Evolutionary conservation across 53 echinoderm and acorn worm species (phyloP), one percentile per base, ranked within the genome.

Genomic region (Astropecten irregularis): DNA sequence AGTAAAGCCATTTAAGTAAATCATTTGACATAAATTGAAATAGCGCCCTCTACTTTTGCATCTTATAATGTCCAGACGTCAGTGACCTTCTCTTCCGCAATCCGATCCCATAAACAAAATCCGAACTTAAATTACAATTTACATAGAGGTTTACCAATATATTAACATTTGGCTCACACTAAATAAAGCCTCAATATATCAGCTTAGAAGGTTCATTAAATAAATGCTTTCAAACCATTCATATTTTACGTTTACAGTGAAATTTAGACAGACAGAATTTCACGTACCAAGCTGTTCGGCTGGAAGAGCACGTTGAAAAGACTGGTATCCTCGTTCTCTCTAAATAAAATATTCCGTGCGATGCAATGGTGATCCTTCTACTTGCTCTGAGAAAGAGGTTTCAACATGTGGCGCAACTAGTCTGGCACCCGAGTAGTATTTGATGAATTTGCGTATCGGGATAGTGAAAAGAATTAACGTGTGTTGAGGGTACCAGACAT

Each of bases 251-350:
- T 14, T 35, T 68, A 25, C 16, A 26, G 23, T 10, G 20, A 20
- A 25, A 4, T 21, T 68, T 66, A 21, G 26, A 63, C 35, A 15
- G 38, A 20, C 39, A 66, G 21, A 66, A 66, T 4, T 18, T 66
- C 38, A 66, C 66, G 38, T 40, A 18, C 23, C 3, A 32, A 4
- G 22, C 16, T 1, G 34, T 7, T 5, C 19, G 32, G 18, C 46
- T 2, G 46, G 2, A 11, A 13, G 68, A 30, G 0, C 66, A 66
- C 66, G 66, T 66, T 40, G 40, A 66, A 68, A 68, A 68, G 68
- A 27, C 23, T 11, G 0, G 1, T 44, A 68, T 42, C 68, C 68
- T 68, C 46, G 44, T 68, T 68, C 68, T 42, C 25, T 7, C 23
- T 8, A 65, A 15, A n/a, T 22, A 54, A 7, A 54, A 23, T 21